These are phyloP conservation scores for Phthorimaea operculella DNA, from an alignment of 1,140 invertebrate species.

Conservation along the genomic window DNA sequence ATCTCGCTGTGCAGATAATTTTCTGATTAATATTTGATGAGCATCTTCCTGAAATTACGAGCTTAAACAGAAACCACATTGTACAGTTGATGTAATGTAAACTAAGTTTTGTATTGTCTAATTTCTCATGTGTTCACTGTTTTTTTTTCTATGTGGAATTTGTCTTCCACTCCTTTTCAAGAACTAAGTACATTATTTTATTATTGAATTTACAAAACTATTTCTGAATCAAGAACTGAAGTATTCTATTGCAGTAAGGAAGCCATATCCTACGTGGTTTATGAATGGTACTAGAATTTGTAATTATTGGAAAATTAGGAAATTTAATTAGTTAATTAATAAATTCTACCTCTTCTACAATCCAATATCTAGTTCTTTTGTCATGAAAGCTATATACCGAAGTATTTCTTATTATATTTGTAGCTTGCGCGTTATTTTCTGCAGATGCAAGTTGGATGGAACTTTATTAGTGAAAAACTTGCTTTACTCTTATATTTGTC, in stretches of 20 bases:
- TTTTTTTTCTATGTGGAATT: conserved; percentile 10
- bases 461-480: not conserved
- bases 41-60: too few relatives aligned
- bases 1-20: too few relatives aligned
- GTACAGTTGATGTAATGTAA: not conserved
- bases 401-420: too few relatives aligned
- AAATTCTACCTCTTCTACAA: too few relatives aligned
- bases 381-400: too few relatives aligned
- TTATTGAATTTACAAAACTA: conserved; percentile 7
- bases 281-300: too few relatives aligned
- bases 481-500: not conserved
- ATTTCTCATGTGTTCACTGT: conserved; percentile 30
- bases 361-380: too few relatives aligned
- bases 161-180: conserved; percentile 16
- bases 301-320: too few relatives aligned
- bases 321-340: too few relatives aligned
- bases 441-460: not conserved
- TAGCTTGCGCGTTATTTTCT: too few relatives aligned
- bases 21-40: not conserved
- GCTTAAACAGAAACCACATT: not conserved
- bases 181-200: conserved; percentile 8
- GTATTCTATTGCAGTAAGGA: too few relatives aligned
- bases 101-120: conserved; percentile 10
- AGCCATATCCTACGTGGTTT: too few relatives aligned
- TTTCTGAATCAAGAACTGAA: not conserved